Evolutionary conservation across 1,140 invertebrate genomes (phyloP).

Genomic region (Mya arenaria): DNA sequence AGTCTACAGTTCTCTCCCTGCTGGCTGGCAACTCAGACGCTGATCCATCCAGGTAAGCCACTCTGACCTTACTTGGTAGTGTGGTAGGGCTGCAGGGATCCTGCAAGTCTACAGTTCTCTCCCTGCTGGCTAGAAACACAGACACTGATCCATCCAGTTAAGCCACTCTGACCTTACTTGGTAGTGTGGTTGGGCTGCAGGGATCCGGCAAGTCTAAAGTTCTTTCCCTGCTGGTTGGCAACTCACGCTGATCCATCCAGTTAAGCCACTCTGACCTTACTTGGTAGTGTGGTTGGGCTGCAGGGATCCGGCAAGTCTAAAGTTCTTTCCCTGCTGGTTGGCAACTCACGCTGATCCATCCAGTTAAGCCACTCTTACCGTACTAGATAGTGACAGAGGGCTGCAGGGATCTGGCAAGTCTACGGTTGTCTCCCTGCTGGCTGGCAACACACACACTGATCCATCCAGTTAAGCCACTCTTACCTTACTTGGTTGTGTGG

Average conservation of each 20-base stretch:
- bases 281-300: conserved; percentile 88
- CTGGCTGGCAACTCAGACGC: conserved; percentile 84
- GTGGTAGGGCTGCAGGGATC: conserved; percentile 88
- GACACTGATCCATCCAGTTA: conserved; percentile 68
- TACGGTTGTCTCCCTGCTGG: conserved; percentile 89
- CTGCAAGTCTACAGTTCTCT: conserved; percentile 94
- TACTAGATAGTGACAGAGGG: too few relatives aligned
- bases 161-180: conserved; percentile 88
- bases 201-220: conserved; percentile 95
- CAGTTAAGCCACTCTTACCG: conserved; percentile 48
- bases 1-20: conserved; percentile 92
- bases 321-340: conserved; percentile 88
- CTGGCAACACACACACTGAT: conserved; percentile 82
- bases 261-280: conserved; percentile 85
- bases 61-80: conserved; percentile 92
- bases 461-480: conserved; percentile 64
- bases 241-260: conserved; percentile 79
- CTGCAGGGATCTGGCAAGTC: conserved; percentile 93
- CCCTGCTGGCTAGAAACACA: conserved; percentile 86
- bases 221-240: conserved; percentile 87
- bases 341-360: conserved; percentile 81
- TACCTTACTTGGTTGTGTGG: conserved; percentile 90
- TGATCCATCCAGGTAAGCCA: conserved; percentile 68
- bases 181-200: conserved; percentile 88
- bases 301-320: conserved; percentile 96